A percentile compares a stretch with the other conserved stretches of the same genome.
phyloP scores from a whole-genome alignment of 2,888 invertebrate genomes.

The Theretra japonica region DNA sequence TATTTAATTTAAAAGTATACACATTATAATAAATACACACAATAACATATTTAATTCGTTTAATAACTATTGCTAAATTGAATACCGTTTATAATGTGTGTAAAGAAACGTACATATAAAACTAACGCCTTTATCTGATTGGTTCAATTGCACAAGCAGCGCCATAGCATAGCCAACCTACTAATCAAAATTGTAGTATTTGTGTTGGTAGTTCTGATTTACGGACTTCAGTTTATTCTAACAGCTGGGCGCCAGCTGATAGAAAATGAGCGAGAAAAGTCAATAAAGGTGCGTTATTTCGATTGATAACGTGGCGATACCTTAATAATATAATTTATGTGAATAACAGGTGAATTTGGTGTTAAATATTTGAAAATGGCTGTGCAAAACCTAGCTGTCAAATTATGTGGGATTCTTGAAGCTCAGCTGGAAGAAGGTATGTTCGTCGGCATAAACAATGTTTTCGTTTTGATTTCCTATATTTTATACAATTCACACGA shows the following conservation, averaged over 20 bases:
- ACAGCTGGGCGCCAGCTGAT: constrained; percentile 84
- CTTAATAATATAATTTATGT: constrained; percentile 48
- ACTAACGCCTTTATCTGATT: constrained; percentile 60
- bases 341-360: constrained; percentile 52
- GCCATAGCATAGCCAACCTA: constrained; percentile 47
- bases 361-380: constrained; percentile 60
- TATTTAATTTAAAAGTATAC: background rate
- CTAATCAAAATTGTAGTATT: constrained; percentile 42
- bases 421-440: constrained; percentile 78
- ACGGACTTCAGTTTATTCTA: constrained; percentile 62
- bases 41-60: background rate
- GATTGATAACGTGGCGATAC: constrained; percentile 59
- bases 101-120: constrained; percentile 50
- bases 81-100: constrained; percentile 29
- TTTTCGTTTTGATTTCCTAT: constrained; percentile 18
- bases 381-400: constrained; percentile 83
- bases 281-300: constrained; percentile 65
- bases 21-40: background rate
- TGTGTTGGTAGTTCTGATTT: constrained; percentile 57
- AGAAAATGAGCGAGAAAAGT: constrained; percentile 76
- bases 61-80: background rate
- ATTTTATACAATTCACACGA: background rate
- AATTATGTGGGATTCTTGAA: constrained; percentile 84
- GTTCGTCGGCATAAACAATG: constrained; percentile 42
- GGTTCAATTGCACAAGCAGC: constrained; percentile 52